A percentile compares a stretch with the other conserved stretches of the same genome.
phyloP scores from a whole-genome alignment of 23 tunicate species.

The Pegea sp. region DNA sequence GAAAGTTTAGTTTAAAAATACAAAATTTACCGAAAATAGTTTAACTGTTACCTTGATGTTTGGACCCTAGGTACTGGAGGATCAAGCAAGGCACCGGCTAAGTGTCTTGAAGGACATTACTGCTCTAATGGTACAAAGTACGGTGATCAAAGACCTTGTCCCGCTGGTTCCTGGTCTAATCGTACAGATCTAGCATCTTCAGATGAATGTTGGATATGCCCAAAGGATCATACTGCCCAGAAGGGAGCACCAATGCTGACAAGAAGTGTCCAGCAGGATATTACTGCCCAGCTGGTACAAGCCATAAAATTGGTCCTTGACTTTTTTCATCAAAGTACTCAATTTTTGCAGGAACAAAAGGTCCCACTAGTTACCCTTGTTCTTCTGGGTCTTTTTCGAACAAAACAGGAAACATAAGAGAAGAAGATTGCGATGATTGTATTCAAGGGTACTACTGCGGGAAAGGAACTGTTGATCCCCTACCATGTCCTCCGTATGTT shows the following conservation, averaged over 20 bases:
- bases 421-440: slow-evolving; percentile 82
- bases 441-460: slow-evolving; percentile 47
- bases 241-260: slow-evolving; percentile 29
- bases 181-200: slow-evolving; percentile 41
- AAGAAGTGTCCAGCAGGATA: slow-evolving; percentile 84
- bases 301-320: background rate
- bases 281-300: slow-evolving; percentile 84
- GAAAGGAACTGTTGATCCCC: slow-evolving; percentile 38
- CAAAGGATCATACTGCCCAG: slow-evolving; percentile 43
- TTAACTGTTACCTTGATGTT: no score
- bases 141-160: slow-evolving; percentile 47
- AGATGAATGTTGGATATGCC: slow-evolving; percentile 93
- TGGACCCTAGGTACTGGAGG: slow-evolving; percentile 92
- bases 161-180: slow-evolving; percentile 93
- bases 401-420: slow-evolving; percentile 53
- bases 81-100: slow-evolving; percentile 8
- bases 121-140: slow-evolving; percentile 67
- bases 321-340: background rate
- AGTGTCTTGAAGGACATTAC: slow-evolving; percentile 70
- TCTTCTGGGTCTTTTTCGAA: slow-evolving; percentile 66
- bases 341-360: slow-evolving; percentile 30
- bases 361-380: slow-evolving; percentile 28
- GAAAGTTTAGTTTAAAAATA: background rate
- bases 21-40: no score
- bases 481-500: slow-evolving; percentile 76